Evolutionary conservation across 2,113 vertebrate genomes (phyloP).

Genomic region (Lota lota): DNA sequence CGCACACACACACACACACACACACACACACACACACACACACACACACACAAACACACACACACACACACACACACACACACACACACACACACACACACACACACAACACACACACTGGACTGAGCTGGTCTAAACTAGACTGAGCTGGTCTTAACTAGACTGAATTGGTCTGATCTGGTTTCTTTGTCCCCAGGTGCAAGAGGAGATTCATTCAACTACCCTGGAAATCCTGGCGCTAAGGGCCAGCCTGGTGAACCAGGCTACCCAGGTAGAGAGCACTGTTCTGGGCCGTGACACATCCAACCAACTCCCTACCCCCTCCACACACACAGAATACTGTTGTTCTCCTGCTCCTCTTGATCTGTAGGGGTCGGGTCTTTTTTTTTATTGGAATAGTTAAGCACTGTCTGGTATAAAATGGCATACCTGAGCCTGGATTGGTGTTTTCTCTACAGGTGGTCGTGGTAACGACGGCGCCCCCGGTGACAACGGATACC

Average conservation of each 20-base stretch:
- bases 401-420: background rate
- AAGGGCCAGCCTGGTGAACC: conserved; percentile 80
- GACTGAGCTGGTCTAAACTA: too few relatives aligned
- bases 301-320: too few relatives aligned
- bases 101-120: too few relatives aligned
- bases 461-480: conserved; percentile 69
- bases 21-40: too few relatives aligned
- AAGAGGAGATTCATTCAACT: conserved; percentile 70
- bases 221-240: conserved; percentile 72
- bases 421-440: background rate
- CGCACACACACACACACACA: background rate
- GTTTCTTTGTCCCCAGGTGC: conserved; percentile 69
- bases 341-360: too few relatives aligned
- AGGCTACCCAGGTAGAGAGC: conserved; percentile 76
- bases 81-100: background rate
- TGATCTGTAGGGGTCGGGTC: too few relatives aligned
- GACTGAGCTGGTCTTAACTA: too few relatives aligned
- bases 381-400: too few relatives aligned
- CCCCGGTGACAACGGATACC: conserved; percentile 77
- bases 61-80: background rate
- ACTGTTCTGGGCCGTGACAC: too few relatives aligned
- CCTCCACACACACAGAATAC: too few relatives aligned
- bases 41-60: background rate
- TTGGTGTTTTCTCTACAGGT: conserved; percentile 66
- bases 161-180: too few relatives aligned